A percentile compares a stretch with the other conserved stretches of the same genome.
phyloP scores from a whole-genome alignment of 2,113 vertebrate species.

The Chloebia gouldiae region DNA sequence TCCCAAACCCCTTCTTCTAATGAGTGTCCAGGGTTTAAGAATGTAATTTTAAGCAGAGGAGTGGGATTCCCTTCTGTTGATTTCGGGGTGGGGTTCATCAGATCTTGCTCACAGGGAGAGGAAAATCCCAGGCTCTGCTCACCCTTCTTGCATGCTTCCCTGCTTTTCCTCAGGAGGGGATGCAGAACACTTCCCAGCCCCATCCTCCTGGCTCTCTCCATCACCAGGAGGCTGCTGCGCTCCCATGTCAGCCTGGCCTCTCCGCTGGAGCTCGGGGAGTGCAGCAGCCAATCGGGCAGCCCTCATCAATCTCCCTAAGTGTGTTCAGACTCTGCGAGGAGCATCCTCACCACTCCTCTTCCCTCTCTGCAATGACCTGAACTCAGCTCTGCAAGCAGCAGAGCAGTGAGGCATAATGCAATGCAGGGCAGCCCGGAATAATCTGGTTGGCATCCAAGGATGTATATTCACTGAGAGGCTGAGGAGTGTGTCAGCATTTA shows the following conservation, averaged over 20 bases:
- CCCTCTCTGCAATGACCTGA: constrained; percentile 71
- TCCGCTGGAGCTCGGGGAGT: neutral
- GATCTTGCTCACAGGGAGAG: neutral
- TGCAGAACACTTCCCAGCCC: neutral
- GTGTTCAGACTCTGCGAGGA: constrained; percentile 29
- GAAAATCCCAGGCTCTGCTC: neutral
- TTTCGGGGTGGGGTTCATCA: neutral
- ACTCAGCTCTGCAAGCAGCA: constrained; percentile 70
- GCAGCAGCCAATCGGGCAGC: constrained; percentile 63
- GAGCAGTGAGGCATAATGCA: constrained; percentile 73
- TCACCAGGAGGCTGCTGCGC: neutral
- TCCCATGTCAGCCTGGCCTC: constrained; percentile 25
- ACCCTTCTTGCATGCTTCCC: neutral
- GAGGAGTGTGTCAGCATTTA: constrained; percentile 72
- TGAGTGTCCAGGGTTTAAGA: neutral
- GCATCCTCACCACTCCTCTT: constrained; percentile 42
- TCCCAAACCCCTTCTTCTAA: neutral
- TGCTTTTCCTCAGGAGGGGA: neutral
- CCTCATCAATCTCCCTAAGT: constrained; percentile 49
- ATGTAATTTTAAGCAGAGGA: neutral
- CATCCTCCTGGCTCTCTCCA: neutral
- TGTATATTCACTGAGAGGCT: constrained; percentile 72
- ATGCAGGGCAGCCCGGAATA: constrained; percentile 72
- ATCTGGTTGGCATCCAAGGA: constrained; percentile 79
- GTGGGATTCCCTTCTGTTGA: neutral